These are phyloP conservation scores for Nothoprocta pentlandii DNA, from an alignment of 2,113 vertebrate genomes.

Conservation along the genomic window DNA sequence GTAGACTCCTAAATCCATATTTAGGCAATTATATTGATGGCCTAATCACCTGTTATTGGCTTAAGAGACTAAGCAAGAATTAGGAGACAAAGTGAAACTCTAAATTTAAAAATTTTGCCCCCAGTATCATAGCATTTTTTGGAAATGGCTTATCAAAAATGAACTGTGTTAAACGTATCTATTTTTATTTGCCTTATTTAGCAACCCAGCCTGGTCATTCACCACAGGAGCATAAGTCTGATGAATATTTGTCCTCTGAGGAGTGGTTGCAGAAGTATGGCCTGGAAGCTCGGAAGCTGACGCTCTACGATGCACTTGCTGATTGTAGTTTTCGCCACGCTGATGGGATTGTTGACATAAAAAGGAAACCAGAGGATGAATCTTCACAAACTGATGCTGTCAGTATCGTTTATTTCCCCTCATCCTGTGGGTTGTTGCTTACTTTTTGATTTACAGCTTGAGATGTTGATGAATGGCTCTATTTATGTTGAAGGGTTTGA, in stretches of 20 bases:
- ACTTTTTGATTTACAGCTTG: neutral
- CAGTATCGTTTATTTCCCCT: slow-evolving; percentile 49
- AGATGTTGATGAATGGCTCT: neutral
- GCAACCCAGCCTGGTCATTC: neutral
- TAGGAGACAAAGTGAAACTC: neutral
- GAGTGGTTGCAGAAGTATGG: slow-evolving; percentile 82
- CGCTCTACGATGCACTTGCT: slow-evolving; percentile 75
- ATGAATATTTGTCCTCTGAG: slow-evolving; percentile 78
- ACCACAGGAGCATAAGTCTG: neutral
- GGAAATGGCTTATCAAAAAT: neutral
- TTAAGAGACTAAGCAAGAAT: neutral
- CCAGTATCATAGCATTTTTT: neutral
- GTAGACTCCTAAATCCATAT: neutral
- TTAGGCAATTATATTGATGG: neutral
- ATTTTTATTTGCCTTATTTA: slow-evolving; percentile 14
- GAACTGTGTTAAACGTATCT: neutral
- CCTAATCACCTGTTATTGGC: neutral
- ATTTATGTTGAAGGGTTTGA: neutral
- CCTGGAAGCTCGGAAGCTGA: slow-evolving; percentile 81
- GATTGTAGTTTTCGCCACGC: slow-evolving; percentile 81
- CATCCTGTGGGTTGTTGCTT: neutral
- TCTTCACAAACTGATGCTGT: slow-evolving; percentile 80
- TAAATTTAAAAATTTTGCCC: neutral
- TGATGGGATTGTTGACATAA: slow-evolving; percentile 81
- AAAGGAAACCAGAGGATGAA: slow-evolving; percentile 78